phyloP scores from a whole-genome alignment of 2,888 invertebrate genomes.

The Agrotis segetum region DNA sequence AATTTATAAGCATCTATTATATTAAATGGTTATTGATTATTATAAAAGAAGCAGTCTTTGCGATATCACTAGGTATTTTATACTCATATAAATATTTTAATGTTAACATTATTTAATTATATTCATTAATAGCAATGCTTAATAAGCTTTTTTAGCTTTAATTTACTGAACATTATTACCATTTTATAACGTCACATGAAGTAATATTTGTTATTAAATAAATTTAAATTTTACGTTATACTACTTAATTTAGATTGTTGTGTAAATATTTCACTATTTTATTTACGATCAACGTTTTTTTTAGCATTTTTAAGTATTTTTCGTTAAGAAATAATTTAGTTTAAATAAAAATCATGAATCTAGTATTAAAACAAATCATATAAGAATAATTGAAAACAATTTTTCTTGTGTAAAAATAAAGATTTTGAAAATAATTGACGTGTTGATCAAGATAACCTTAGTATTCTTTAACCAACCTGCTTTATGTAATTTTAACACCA shows the following conservation, averaged over 20 bases:
- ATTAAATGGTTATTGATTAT: conserved; percentile 43
- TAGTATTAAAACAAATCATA: conserved; percentile 79
- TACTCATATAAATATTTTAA: conserved; percentile 66
- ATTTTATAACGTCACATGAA: conserved; percentile 75
- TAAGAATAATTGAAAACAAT: conserved; percentile 82
- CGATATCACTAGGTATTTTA: conserved; percentile 71
- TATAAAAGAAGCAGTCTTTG: conserved; percentile 64
- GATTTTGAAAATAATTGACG: conserved; percentile 78
- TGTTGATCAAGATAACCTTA: conserved; percentile 58
- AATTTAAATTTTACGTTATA: conserved; percentile 82
- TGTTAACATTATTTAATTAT: conserved; percentile 64
- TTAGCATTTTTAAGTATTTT: conserved; percentile 77
- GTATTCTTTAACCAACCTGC: conserved; percentile 51
- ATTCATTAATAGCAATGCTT: conserved; percentile 65
- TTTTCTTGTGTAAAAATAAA: conserved; percentile 88
- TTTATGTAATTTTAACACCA: too few relatives aligned
- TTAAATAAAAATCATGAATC: conserved; percentile 75
- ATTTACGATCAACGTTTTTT: conserved; percentile 81
- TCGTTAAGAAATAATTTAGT: conserved; percentile 75
- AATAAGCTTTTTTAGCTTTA: conserved; percentile 74
- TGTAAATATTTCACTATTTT: conserved; percentile 87
- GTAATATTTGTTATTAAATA: conserved; percentile 82
- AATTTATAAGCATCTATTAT: conserved; percentile 38
- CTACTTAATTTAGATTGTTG: conserved; percentile 84
- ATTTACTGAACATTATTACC: conserved; percentile 72